Conservation (phyloP, 2,888 invertebrate species). For the Eudemis profundana region DNA sequence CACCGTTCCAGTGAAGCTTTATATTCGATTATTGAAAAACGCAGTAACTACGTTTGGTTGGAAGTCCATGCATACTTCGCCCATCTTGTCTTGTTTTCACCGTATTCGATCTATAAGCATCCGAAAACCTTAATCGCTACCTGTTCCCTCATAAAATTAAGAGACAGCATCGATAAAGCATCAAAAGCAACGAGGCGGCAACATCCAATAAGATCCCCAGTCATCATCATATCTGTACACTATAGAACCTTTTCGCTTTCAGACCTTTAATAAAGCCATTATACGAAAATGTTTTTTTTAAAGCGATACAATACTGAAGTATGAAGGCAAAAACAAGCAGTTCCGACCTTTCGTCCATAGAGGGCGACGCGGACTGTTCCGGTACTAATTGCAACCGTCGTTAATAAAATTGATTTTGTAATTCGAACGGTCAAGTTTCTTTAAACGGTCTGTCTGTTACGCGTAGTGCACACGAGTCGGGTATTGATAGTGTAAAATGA, state of each 20-base stretch:
- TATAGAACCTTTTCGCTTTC: too few species aligned
- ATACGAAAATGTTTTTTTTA: too few species aligned
- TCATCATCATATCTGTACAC: too few species aligned
- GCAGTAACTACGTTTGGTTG: too few species aligned
- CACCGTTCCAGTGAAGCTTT: too few species aligned
- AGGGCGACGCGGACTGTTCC: constrained; percentile 2
- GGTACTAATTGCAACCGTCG: constrained; percentile 33
- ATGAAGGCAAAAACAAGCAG: too few species aligned
- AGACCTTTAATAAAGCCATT: too few species aligned
- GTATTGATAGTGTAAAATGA: background rate
- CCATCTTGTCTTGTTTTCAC: background rate
- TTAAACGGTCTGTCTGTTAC: constrained; percentile 41
- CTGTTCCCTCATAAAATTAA: constrained; percentile 7
- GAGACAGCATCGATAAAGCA: constrained; percentile 7
- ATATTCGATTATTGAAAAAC: too few species aligned
- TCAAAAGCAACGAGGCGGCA: constrained; percentile 22
- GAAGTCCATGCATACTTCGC: too few species aligned
- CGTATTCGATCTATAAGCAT: constrained; percentile 11
- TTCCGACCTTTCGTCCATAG: too few species aligned
- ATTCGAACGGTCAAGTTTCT: constrained; percentile 43
- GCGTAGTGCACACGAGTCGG: constrained; percentile 21
- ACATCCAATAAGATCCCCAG: background rate
- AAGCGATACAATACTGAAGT: too few species aligned
- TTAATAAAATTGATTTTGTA: constrained; percentile 38
- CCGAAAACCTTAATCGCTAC: constrained; percentile 12